Evolutionary conservation across 2,888 invertebrate genomes (phyloP).

Genomic region (Drosophila mimica): DNA sequence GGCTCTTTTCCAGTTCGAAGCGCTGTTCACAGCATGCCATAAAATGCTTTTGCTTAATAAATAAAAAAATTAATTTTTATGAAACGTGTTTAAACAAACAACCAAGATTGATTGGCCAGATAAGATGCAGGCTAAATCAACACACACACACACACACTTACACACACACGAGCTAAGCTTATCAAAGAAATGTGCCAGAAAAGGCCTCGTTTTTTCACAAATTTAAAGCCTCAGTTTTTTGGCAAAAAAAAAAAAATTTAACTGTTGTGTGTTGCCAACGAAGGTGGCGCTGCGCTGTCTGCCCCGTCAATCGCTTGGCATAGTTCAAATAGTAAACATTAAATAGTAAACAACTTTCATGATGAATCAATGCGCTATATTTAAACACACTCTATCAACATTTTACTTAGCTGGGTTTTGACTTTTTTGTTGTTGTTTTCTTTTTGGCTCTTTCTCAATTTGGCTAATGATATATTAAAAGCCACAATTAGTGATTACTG

Average conservation of each 20-base stretch:
- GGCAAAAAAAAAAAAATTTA: constrained; percentile 3
- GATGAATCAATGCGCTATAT: constrained; percentile 20
- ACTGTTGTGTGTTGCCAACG: constrained; percentile 60
- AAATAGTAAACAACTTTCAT: constrained; percentile 22
- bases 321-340: constrained; percentile 23
- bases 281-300: constrained; percentile 70
- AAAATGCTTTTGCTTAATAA: constrained; percentile 77
- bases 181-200: constrained; percentile 71
- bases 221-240: constrained; percentile 68
- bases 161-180: constrained; percentile 35
- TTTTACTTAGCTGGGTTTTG: neutral
- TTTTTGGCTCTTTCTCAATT: constrained; percentile 26
- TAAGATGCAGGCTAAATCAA: constrained; percentile 70
- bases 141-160: constrained; percentile 8
- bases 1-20: constrained; percentile 23
- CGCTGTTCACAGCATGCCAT: constrained; percentile 70
- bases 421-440: neutral
- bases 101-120: constrained; percentile 78
- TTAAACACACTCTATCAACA: neutral
- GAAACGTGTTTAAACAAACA: constrained; percentile 80
- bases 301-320: constrained; percentile 30
- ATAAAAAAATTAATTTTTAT: constrained; percentile 79
- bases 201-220: constrained; percentile 33
- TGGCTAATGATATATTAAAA: constrained; percentile 64
- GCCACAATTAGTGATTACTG: constrained; percentile 68